These are phyloP conservation scores for Cataglyphis albicans DNA, from an alignment of 2,888 invertebrate species.

Conservation along the genomic window DNA sequence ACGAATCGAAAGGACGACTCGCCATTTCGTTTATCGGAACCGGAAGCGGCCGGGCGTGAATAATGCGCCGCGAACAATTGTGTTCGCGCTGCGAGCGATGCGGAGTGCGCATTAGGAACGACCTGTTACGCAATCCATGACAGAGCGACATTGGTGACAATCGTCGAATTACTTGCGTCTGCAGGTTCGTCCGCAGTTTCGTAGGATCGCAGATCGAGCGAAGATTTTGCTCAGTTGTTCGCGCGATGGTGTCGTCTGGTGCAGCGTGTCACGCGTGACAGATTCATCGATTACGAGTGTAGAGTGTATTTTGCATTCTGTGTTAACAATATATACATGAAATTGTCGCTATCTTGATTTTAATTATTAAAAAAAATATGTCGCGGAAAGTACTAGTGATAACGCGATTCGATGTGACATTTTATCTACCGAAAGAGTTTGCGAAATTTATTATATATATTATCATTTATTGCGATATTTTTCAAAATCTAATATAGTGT, in stretches of 20 bases:
- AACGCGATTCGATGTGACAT: background rate
- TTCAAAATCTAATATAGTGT: background rate
- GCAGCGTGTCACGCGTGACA: background rate
- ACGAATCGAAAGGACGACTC: constrained; percentile 15
- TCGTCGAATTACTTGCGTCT: constrained; percentile 78
- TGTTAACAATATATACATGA: background rate
- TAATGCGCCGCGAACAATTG: constrained; percentile 13
- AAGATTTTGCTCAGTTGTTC: constrained; percentile 33
- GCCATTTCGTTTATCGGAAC: constrained; percentile 15
- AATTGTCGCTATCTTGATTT: background rate
- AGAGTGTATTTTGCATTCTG: background rate
- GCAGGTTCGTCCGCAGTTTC: constrained; percentile 65
- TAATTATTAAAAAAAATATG: background rate
- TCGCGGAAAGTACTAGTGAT: background rate
- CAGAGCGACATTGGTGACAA: constrained; percentile 75
- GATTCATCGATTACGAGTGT: background rate
- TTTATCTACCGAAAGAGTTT: background rate
- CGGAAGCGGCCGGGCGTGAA: constrained; percentile 49
- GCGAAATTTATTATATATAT: background rate
- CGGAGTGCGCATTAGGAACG: constrained; percentile 64
- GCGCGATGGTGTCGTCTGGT: background rate
- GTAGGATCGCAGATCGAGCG: constrained; percentile 49
- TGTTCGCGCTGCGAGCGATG: background rate
- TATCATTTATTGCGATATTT: background rate
- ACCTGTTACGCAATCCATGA: constrained; percentile 63